Evolutionary conservation across 2,113 vertebrate genomes (phyloP), one percentile per base, ranked within the genome.

Genomic region (Athene cunicularia): DNA sequence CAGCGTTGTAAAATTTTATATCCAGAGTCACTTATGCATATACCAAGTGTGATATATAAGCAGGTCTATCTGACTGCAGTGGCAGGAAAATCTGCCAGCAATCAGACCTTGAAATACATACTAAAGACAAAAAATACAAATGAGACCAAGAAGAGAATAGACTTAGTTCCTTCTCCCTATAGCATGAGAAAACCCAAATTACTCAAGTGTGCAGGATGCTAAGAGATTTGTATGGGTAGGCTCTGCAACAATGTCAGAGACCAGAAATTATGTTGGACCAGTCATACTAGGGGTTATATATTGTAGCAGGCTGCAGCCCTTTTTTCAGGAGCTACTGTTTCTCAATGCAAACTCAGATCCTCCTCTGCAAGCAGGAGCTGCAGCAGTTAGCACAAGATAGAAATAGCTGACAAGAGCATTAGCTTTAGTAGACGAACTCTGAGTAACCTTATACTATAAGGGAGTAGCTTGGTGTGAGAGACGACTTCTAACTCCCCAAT

Each of bases 341-440:
- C 47, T 59, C 28, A 55, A 37, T 50, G 18, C n/a, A 93, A 67
- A 20, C 12, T 74, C 35, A 60, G 73, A 75, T 56, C 43, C 32
- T 70, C 37, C 30, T 4, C 27, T n/a, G 33, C 37, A 60, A 86
- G 49, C 49, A 66, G 17, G 18, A 68, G 53, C 52, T 75, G 39
- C 4, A 81, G n/a, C 53, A 72, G 35, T 28, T 27, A 21, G 14
- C 1, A 0, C 22, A 67, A 75, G 3, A 80, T 0, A 83, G 33
- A 9, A 27, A n/a, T 3, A 90, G 81, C 56, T 88, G 70, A 71
- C 32, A 81, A 53, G 7, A 59, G 28, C 1, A 5, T 59, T 56
- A 41, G 50, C 56, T 67, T 92, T 56, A 74, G 24, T 21, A 86
- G 16, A 24, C 27, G 53, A 85, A 56, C 71, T 95, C 76, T n/a